A percentile compares a stretch with the other conserved stretches of the same genome.
These are phyloP conservation scores for Acipenser oxyrinchus DNA, from an alignment of 2,797 vertebrate genomes.

Conservation along the genomic window DNA sequence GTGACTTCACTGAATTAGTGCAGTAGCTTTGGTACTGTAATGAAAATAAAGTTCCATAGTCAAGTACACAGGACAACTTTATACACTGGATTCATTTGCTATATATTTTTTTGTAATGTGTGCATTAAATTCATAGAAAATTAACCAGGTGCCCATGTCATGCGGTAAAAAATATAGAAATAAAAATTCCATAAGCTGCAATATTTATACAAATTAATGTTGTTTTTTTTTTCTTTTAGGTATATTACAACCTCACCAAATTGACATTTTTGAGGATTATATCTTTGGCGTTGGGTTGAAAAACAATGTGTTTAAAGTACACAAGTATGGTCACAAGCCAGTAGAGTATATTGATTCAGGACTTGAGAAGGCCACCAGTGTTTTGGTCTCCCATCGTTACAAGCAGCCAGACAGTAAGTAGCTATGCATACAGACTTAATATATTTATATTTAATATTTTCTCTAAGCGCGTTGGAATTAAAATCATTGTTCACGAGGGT, in stretches of 20 bases:
- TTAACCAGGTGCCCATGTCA: too few relatives aligned
- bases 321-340: constrained; percentile 78
- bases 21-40: constrained; percentile 11
- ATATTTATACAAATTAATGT: neutral
- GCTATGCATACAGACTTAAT: constrained; percentile 13
- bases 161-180: too few relatives aligned
- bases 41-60: neutral
- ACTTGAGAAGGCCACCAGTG: constrained; percentile 83
- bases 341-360: constrained; percentile 74
- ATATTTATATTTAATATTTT: too few relatives aligned
- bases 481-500: too few relatives aligned
- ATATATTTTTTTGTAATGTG: too few relatives aligned
- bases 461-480: too few relatives aligned
- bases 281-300: constrained; percentile 92
- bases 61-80: too few relatives aligned
- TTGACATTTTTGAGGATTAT: constrained; percentile 94
- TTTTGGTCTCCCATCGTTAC: constrained; percentile 84
- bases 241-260: constrained; percentile 86
- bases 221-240: constrained; percentile 53
- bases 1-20: too few relatives aligned
- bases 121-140: too few relatives aligned
- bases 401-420: constrained; percentile 88
- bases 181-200: neutral
- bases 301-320: constrained; percentile 83
- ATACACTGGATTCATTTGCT: too few relatives aligned